A percentile compares a stretch with the other conserved stretches of the same genome.
These are phyloP conservation scores for Copidosoma aretas DNA, from an alignment of 2,888 invertebrate species.

Conservation along the genomic window DNA sequence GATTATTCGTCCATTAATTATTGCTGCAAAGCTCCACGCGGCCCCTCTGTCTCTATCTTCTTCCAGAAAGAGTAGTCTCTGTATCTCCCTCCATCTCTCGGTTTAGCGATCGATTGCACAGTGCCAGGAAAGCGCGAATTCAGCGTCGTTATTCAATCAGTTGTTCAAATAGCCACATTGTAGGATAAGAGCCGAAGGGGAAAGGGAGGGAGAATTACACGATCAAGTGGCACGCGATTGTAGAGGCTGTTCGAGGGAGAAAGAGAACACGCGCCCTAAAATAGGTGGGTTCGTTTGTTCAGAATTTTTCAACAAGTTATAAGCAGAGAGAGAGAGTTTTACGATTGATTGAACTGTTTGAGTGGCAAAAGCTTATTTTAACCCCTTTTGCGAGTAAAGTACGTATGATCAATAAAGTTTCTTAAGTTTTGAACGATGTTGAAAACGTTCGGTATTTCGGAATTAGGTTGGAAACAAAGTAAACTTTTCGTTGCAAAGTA, in stretches of 20 bases:
- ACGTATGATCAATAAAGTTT: no score
- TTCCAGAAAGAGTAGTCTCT: not conserved
- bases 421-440: no score
- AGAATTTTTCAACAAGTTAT: no score
- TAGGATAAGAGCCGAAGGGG: not conserved
- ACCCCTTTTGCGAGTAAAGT: no score
- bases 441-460: no score
- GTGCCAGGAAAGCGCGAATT: constrained; percentile 2
- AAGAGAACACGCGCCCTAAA: no score
- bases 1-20: constrained; percentile 27
- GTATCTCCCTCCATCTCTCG: not conserved
- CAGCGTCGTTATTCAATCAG: constrained; percentile 33
- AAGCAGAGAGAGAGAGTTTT: no score
- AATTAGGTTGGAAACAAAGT: no score
- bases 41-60: not conserved
- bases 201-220: constrained; percentile 4
- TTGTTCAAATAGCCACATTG: constrained; percentile 27
- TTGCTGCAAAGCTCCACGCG: constrained; percentile 15
- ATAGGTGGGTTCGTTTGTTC: no score
- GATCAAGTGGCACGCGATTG: constrained; percentile 9
- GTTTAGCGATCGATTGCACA: constrained; percentile 9
- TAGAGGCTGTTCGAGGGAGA: not conserved
- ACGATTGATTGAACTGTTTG: no score
- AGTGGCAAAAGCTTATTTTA: no score
- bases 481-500: no score